Base-by-base conservation (phyloP, 2,797 vertebrate species). In the Macropus fuliginosus region DNA sequence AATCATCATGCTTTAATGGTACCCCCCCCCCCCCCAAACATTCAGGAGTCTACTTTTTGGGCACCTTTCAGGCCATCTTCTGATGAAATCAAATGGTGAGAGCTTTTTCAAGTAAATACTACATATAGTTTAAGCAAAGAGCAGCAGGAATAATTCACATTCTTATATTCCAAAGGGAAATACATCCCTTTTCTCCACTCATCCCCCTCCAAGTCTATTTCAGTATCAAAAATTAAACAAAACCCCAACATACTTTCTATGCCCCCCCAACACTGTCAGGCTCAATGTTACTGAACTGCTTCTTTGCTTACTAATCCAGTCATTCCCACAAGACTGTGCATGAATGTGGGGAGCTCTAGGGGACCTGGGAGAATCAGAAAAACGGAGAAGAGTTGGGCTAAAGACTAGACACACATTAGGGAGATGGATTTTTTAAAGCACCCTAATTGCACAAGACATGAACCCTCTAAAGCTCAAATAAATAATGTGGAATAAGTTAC, bases 101-200 rank as follows among this genome's bases (percentile, higher is more conserved):
- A 96, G 95, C 89, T 93, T 95, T 97, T 96, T 96, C 93, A 96
- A 94, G 97, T 98, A 98, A 97, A 97, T 54, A 94, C 95, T 96
- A 95, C 91, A 56, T 96, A 95, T 66, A 98, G 93, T 94, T 98
- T 98, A 97, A 96, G 97, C 90, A 91, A 81, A 96, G 95, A 98
- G 97, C 96, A 96, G 98, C 95, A 97, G 91, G 93, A 98, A 97
- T 59, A 96, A 97, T 98, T 98, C 98, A 98, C 98, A 98, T 98
- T 98, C 94, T 97, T 95, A 95, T 97, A 96, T 95, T 97, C 96
- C 96, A 98, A 81, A 97, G 93, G 95, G 94, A 96, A 96, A 97
- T 95, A 96, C 28, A 96, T 52, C 91, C 94, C 93, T 81, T 81
- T 21, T 95, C 92, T 94, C 97, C 74, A 95, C 96, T 94, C 95